Percentiles rank a stretch among this genome's conserved stretches.
Evolutionary conservation across 2,888 invertebrate genomes (phyloP).

Genomic region (Drosophila colorata): DNA sequence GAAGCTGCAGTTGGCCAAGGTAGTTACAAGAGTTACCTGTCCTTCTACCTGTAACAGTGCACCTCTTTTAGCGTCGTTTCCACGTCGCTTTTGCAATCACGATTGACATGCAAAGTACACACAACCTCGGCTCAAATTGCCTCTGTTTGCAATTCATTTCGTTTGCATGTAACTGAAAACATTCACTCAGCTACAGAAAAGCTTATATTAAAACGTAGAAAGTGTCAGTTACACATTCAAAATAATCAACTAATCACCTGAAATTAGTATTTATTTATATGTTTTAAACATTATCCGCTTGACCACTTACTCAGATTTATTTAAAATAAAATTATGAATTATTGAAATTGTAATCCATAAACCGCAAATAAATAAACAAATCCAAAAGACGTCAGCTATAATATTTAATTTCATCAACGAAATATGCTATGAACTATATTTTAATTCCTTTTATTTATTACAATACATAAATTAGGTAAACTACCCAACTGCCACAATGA

Average conservation of each 20-base stretch:
- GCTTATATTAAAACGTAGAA: not conserved
- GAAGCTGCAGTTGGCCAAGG: constrained; percentile 46
- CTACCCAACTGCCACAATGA: not conserved
- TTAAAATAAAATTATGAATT: too few species aligned
- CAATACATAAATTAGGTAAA: not conserved
- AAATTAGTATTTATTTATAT: too few species aligned
- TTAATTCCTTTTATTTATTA: not conserved
- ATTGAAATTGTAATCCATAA: too few species aligned
- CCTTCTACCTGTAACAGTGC: constrained; percentile 27
- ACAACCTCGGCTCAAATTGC: constrained; percentile 23
- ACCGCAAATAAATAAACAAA: too few species aligned
- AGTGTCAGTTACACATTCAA: too few species aligned
- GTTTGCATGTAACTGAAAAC: constrained; percentile 31
- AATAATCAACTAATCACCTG: too few species aligned
- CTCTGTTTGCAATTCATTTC: constrained; percentile 49
- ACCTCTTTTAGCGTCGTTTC: constrained; percentile 34
- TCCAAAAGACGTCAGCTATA: too few species aligned
- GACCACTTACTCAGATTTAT: too few species aligned
- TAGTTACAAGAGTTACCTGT: constrained; percentile 32
- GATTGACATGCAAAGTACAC: constrained; percentile 75
- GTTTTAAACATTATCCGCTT: too few species aligned
- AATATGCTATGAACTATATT: not conserved
- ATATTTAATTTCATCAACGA: not conserved
- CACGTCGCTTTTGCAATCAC: constrained; percentile 56
- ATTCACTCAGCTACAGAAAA: constrained; percentile 5